Evolutionary conservation across 1,140 invertebrate genomes (phyloP), one percentile per base, ranked within the genome.

Genomic region (Eumeta japonica): DNA sequence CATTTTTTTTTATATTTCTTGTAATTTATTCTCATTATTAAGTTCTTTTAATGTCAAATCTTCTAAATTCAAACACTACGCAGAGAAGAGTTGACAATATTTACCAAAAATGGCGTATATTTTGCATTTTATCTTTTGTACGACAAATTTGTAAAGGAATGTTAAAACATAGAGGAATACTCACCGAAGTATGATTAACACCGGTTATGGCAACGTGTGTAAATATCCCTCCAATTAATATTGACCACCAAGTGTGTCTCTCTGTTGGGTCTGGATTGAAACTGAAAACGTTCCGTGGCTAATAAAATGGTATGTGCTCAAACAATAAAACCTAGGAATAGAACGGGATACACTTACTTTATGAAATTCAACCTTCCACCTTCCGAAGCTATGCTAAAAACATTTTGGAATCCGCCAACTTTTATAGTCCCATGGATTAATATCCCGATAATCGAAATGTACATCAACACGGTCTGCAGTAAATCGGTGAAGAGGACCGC

Each of bases 401-500:
- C 85, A 43, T 79, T 62, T 1, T 36, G 44, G 10, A 90, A 45
- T 24, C 87, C 81, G 19, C 84, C 86, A 11, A 79, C 77, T 40
- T 82, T 76, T 12, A 82, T 65, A 2, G 79, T 67, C 1, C 85
- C 88, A 52, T 78, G 80, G 5, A 81, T 77, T 28, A 88, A 84
- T 2, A 91, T 79, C 47, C 81, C 75, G 48, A 86, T 82, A 4
- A 90, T 61, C 1, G 87, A 80, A 11, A 65, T 78, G 60, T 88
- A 90, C 89, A 91, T 91, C 3, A 91, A 75, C 2, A 87, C 15
- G 2, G 84, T 85, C 76, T 89, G 89, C 57, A 93, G 91, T 1
- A 91, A 81, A 62, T 94, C 91, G 1, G 90, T 92, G 54, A 89
- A 80, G n/a, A 94, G 67, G 0, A 94, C 90, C 12, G 91, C 90